Base-by-base conservation (phyloP, 2,888 invertebrate genomes). In the Leptinotarsa haldemani region DNA sequence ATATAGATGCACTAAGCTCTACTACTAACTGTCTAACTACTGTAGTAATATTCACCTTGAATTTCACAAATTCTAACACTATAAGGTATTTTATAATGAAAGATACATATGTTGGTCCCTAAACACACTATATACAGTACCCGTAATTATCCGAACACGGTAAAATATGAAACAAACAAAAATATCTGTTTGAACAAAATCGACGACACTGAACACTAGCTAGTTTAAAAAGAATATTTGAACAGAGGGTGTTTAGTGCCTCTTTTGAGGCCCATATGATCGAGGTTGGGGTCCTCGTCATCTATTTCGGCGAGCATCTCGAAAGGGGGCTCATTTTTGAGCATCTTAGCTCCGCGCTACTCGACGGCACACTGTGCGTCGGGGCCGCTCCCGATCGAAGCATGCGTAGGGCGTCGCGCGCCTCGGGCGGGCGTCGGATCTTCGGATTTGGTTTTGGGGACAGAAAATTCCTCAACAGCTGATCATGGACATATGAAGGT, bases 111-210 rank as follows among this genome's bases (percentile, higher is more conserved):
- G 75, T 87, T 87, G 87, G 87, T 87, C 87, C 87, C 87, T 87
- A 85, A 83, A 83, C 85, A 84, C 86, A 86, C 85, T 86, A 87
- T 87, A 70, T 86, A 87, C 86, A 86, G 82, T 86, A 87, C 87
- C 87, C 87, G 87, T 87, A 61, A 82, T 85, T 82, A 83, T 85
- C 87, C 87, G 86, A 87, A 86, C 61, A 40, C 61, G 61, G 40
- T 30, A 40, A 30, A 61, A 61, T 30, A 16, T n/a, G n/a, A 61
- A 40, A 61, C 61, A 18, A 61, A 61, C 61, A 3, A 40, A 61
- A 61, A 61, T 61, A n/a, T 61, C 70, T 72, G 61, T 72, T 70
- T 65, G 69, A 75, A 61, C 66, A 64, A 63, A 67, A 68, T 46
- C 61, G 40, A 61, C 61, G 7, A 73, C 58, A 70, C 70, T 30